These are phyloP conservation scores for Catharus bicknelli DNA, from an alignment of 2,113 vertebrate species.

Conservation along the genomic window DNA sequence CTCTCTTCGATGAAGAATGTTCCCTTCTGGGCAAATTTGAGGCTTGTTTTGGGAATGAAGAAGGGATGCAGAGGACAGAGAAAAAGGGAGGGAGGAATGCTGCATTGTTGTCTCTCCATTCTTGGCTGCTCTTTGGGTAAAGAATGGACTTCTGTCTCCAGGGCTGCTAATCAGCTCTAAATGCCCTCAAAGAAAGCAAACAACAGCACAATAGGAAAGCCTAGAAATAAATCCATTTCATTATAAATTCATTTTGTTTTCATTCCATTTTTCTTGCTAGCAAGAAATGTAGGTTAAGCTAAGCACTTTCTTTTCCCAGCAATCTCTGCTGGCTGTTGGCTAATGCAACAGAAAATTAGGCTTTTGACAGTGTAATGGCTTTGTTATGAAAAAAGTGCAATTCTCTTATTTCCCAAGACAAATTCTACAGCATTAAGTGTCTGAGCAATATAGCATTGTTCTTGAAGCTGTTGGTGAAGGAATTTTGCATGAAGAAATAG, in stretches of 20 bases:
- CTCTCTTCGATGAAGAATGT: neutral
- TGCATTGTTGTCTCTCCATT: neutral
- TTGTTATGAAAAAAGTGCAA: conserved; percentile 47
- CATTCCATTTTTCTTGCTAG: conserved; percentile 41
- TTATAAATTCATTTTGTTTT: conserved; percentile 67
- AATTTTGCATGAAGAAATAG: conserved; percentile 7
- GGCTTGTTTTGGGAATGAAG: neutral
- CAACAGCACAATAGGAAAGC: conserved; percentile 44
- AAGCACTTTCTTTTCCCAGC: conserved; percentile 47
- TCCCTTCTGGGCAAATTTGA: conserved; percentile 9
- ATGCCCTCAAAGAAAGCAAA: conserved; percentile 46
- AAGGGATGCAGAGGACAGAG: neutral
- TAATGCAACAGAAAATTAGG: conserved; percentile 39
- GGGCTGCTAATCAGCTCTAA: conserved; percentile 32
- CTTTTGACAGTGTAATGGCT: conserved; percentile 48
- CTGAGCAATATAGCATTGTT: conserved; percentile 3
- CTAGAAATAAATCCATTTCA: conserved; percentile 57
- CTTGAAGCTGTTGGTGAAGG: conserved; percentile 2
- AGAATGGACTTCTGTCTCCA: conserved; percentile 54
- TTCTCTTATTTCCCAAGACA: conserved; percentile 44
- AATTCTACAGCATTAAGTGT: conserved; percentile 3
- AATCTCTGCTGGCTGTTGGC: neutral
- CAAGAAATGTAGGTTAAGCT: conserved; percentile 50
- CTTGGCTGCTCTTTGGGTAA: conserved; percentile 20
- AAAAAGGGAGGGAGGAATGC: neutral